These are phyloP conservation scores for Parauchenoglanis ngamensis DNA, from an alignment of 2,797 vertebrate genomes.

Conservation along the genomic window DNA sequence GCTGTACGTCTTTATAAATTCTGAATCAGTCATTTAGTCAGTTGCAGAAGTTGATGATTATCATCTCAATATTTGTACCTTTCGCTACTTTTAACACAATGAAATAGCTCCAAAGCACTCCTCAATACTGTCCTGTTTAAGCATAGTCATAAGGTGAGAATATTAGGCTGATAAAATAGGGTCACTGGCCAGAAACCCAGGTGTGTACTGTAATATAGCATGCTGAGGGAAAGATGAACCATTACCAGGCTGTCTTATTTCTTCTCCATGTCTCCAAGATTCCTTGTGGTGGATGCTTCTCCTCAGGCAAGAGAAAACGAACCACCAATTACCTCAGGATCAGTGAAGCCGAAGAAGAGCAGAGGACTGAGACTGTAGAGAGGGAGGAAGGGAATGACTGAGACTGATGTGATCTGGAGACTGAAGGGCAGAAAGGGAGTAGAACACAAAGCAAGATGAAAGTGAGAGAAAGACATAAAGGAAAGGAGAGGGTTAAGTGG, in stretches of 20 bases:
- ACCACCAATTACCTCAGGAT: slow-evolving; percentile 66
- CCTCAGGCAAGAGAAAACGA: slow-evolving; percentile 60
- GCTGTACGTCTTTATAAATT: background rate
- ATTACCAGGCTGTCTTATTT: slow-evolving; percentile 8
- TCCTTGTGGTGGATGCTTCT: slow-evolving; percentile 40
- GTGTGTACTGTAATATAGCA: background rate
- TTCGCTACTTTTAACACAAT: background rate
- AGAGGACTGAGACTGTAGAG: slow-evolving; percentile 26
- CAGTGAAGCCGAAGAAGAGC: slow-evolving; percentile 58
- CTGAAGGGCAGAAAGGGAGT: slow-evolving; percentile 4
- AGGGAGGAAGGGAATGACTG: slow-evolving; percentile 8
- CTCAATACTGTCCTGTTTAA: background rate
- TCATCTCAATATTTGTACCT: background rate
- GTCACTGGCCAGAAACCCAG: background rate
- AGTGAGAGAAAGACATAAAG: background rate
- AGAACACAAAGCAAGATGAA: background rate
- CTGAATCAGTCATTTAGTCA: background rate
- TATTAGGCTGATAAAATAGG: background rate
- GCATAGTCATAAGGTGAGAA: background rate
- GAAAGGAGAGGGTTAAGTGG: background rate
- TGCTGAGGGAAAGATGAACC: background rate
- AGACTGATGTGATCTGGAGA: slow-evolving; percentile 11
- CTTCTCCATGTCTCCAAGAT: slow-evolving; percentile 1
- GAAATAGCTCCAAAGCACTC: background rate
- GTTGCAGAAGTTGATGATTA: background rate